Base-by-base conservation (phyloP, 2,797 vertebrate genomes). In the Cetoscarus ocellatus region DNA sequence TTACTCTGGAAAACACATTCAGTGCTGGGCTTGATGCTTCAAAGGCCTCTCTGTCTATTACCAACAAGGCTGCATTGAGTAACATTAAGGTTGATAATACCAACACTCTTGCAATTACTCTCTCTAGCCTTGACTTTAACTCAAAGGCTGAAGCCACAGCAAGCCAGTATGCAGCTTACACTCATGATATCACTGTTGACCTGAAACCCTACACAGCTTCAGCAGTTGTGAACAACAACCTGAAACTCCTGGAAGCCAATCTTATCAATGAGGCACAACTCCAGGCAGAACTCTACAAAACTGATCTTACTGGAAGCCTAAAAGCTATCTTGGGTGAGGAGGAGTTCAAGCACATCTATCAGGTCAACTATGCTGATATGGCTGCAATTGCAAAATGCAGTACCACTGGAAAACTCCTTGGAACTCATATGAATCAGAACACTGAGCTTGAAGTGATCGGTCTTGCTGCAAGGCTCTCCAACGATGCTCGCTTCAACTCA, bases 271-370 rank as follows among this genome's bases (percentile, higher is more conserved):
- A 91, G 34, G 97, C 94, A 40, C 90, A 94, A 54, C 67, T 98
- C n/a, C 77, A 93, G 40, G 93, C 95, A 1, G 94, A 95, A 77
- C 90, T 93, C 38, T 93, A 95, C 73, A 96, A 95, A 74, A 79
- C 97, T 56, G 95, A 94, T 44, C 40, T 97, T 27, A 96, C 85
- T 57, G 97, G 97, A 61, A 95, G 86, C 61, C 18, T 97, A 63
- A 95, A 94, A 88, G 94, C 95, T 71, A 73, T 80, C 39, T 94
- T 93, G 44, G 89, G 79, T 15, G 84, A 93, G 43, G 88, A 95
- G 42, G 96, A 97, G 82, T 84, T 99, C 85, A 98, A 93, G 65
- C 96, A 99, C 80, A 90, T 79, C 50, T 99, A 97, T 78, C 85
- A 94, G 63, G 65, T 97, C 14, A 91, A 75, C 5, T 97, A 94